These are phyloP conservation scores for Acanthococcus lagerstroemiae DNA, from an alignment of 2,888 invertebrate genomes.

Conservation along the genomic window DNA sequence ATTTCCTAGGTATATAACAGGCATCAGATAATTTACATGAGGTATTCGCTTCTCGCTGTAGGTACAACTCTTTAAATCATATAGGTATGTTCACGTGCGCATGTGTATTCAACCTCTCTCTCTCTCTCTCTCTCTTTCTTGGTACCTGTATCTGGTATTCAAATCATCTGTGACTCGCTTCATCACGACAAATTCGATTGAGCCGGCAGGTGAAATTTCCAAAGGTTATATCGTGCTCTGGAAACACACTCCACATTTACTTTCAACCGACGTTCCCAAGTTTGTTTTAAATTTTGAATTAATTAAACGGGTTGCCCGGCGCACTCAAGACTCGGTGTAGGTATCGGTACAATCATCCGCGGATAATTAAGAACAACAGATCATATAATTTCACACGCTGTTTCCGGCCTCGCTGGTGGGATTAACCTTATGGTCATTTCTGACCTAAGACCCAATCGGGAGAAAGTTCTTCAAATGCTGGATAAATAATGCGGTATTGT, in stretches of 20 bases:
- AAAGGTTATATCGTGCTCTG: background rate
- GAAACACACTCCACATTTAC: background rate
- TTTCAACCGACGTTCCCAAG: constrained; percentile 16
- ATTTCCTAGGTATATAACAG: too few relatives aligned
- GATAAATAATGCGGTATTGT: constrained; percentile 14
- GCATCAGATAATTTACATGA: too few relatives aligned
- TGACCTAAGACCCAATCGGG: constrained; percentile 12
- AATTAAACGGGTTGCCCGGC: constrained; percentile 1
- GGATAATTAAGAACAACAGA: constrained; percentile 6
- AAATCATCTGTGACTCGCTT: too few relatives aligned
- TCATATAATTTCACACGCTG: constrained; percentile 7
- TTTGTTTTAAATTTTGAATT: constrained; percentile 16
- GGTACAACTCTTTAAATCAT: too few relatives aligned
- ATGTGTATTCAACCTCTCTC: too few relatives aligned
- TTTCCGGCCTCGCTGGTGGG: constrained; percentile 9
- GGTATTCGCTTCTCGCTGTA: too few relatives aligned
- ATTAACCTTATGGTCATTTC: constrained; percentile 18
- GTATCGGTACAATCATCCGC: constrained; percentile 1
- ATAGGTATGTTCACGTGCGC: too few relatives aligned
- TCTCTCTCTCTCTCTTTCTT: too few relatives aligned
- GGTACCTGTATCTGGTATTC: too few relatives aligned
- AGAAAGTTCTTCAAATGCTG: constrained; percentile 10
- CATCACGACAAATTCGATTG: background rate
- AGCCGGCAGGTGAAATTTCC: background rate
- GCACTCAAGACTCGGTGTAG: background rate